Evolutionary conservation across 2,888 invertebrate species (phyloP).

Genomic region (Epistrophella euchroma): DNA sequence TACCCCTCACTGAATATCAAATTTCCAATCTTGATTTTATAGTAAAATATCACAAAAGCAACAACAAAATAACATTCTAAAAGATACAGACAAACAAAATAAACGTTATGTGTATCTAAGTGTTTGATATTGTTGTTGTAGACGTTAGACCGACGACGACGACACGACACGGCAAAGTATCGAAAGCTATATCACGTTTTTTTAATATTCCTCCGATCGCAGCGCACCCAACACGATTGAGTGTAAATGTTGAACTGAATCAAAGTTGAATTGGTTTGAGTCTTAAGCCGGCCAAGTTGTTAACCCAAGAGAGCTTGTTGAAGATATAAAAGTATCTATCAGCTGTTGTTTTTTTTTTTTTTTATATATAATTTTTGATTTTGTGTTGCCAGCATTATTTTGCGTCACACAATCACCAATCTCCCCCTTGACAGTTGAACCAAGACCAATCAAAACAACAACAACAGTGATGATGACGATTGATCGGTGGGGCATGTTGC

Average conservation of each 20-base stretch:
- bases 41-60: slow-evolving; percentile 35
- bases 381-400: slow-evolving; percentile 40
- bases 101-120: slow-evolving; percentile 41
- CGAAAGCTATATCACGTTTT: slow-evolving; percentile 48
- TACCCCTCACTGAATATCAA: slow-evolving; percentile 44
- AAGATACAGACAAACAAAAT: slow-evolving; percentile 6
- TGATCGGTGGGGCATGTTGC: neutral
- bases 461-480: neutral
- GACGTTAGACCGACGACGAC: slow-evolving; percentile 3
- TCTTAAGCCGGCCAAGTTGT: slow-evolving; percentile 65
- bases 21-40: slow-evolving; percentile 49
- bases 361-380: neutral
- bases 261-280: slow-evolving; percentile 65
- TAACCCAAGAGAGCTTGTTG: slow-evolving; percentile 37
- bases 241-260: slow-evolving; percentile 74
- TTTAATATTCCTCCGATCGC: slow-evolving; percentile 43
- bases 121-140: neutral
- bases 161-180: slow-evolving; percentile 39
- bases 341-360: slow-evolving; percentile 31
- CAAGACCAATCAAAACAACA: neutral
- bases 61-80: slow-evolving; percentile 7
- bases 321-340: slow-evolving; percentile 44
- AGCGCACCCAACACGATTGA: slow-evolving; percentile 71
- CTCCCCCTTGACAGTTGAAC: slow-evolving; percentile 41
- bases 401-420: slow-evolving; percentile 67